phyloP scores from a whole-genome alignment of 2,113 vertebrate species.

The Hemichromis elongatus region DNA sequence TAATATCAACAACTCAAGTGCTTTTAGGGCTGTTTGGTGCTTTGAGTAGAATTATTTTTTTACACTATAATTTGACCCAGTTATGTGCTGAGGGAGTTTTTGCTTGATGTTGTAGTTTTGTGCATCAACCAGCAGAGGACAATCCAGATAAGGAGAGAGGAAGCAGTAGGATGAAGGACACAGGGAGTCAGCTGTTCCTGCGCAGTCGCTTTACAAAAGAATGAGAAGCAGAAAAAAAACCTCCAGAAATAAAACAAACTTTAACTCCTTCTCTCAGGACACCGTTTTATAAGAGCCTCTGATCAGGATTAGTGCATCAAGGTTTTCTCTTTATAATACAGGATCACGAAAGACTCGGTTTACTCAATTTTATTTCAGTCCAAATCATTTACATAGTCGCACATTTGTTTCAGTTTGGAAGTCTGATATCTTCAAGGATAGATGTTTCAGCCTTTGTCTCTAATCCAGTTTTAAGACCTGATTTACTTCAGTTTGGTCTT shows the following conservation, averaged over 20 bases:
- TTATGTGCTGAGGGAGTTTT: background rate
- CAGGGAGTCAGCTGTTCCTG: background rate
- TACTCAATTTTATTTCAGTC: background rate
- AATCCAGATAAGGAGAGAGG: background rate
- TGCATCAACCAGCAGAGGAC: conserved; percentile 41
- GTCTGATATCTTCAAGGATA: background rate
- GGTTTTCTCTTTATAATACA: background rate
- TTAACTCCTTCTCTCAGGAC: background rate
- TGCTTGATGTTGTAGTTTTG: background rate
- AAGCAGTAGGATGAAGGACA: background rate
- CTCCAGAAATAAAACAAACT: background rate
- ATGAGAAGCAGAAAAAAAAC: background rate
- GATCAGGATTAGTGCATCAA: background rate
- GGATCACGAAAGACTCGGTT: accelerated
- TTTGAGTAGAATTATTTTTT: background rate
- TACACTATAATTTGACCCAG: background rate
- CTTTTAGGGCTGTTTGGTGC: background rate
- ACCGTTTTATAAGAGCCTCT: background rate
- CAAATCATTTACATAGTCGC: accelerated
- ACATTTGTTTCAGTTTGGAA: background rate
- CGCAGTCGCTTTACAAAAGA: accelerated
- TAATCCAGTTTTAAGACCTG: background rate
- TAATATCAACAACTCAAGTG: background rate
- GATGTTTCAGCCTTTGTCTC: background rate
- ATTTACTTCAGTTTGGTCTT: background rate